Conservation (phyloP, 2,113 vertebrate species). For the Panthera tigris region DNA sequence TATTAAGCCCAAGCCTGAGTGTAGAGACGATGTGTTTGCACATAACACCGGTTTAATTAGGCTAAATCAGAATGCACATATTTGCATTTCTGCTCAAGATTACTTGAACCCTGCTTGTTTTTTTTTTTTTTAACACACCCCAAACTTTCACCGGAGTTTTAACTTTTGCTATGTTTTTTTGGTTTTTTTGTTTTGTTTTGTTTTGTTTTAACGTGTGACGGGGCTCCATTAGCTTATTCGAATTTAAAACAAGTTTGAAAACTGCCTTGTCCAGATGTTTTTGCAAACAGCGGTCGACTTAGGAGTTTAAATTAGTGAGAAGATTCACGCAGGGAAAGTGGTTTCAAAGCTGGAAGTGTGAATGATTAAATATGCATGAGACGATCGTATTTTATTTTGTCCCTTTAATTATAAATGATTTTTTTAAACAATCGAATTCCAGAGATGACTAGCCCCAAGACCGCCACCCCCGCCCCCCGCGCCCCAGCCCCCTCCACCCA, state of each 20-base stretch:
- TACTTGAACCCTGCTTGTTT: background rate
- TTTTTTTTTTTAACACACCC: constrained; percentile 33
- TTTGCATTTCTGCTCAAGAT: constrained; percentile 55
- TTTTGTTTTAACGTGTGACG: constrained; percentile 46
- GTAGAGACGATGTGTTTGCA: constrained; percentile 1
- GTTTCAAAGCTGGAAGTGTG: constrained; percentile 69
- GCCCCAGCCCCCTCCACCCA: background rate
- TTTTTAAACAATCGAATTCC: constrained; percentile 77
- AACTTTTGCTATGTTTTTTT: constrained; percentile 57
- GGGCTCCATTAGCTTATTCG: constrained; percentile 67
- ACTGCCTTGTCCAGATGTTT: constrained; percentile 70
- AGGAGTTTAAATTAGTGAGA: constrained; percentile 58
- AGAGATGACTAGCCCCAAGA: constrained; percentile 46
- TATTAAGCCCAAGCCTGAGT: background rate
- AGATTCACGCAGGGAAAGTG: constrained; percentile 74
- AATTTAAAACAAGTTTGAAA: constrained; percentile 71
- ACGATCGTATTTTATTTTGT: constrained; percentile 80
- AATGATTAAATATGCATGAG: constrained; percentile 75
- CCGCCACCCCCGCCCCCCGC: background rate
- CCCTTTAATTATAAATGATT: constrained; percentile 82
- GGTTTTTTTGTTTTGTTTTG: constrained; percentile 40
- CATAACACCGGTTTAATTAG: constrained; percentile 24
- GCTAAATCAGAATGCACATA: constrained; percentile 52
- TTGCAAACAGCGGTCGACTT: constrained; percentile 18
- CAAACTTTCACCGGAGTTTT: constrained; percentile 62